Base-by-base conservation (phyloP, 2,797 vertebrate species). In the Tangara arthus region DNA sequence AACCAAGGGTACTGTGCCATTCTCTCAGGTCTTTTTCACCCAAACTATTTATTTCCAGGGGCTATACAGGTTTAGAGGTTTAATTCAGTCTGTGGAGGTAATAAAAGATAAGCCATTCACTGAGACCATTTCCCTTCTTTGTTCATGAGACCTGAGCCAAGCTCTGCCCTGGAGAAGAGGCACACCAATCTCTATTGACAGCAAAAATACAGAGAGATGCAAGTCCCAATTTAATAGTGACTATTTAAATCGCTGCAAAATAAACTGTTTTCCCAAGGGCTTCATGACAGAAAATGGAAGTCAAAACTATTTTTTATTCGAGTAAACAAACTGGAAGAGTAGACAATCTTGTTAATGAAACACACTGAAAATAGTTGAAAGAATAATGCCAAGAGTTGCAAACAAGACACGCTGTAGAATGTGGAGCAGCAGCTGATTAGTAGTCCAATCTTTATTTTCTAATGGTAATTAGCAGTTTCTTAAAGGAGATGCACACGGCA, bases 281-380 rank as follows among this genome's bases (percentile, higher is more conserved):
- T 91, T 86, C 75, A 42, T 37, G 93, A 97, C 84, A 84, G 90
- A 91, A 94, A 95, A 94, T 73, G 91, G 95, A 97, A 97, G 95
- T 94, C 84, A 92, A 95, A 95, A 93, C 80, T 95, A 86, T 96
- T 95, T 96, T 96, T 94, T 83, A 95, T 79, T 97, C 60, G 65
- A 93, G 95, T 93, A 97, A 97, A 94, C 90, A 46, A 97, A 97
- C 96, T 93, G 92, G 88, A 94, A 95, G 90, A 86, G 84, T 55
- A 94, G 96, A 97, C 95, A 97, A 97, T 94, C 86, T 76, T 39
- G 34, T 96, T 97, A 97, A 97, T 93, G 90, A 96, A 94, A 89
- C 96, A 44, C 49, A 80, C 68, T 85, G 93, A 95, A 98, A 97
- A 97, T 64, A 94, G 84, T 91, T 94, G 81, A 95, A 92, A 72